These are phyloP conservation scores for Argya squamiceps DNA, from an alignment of 2,797 vertebrate genomes.

Conservation along the genomic window DNA sequence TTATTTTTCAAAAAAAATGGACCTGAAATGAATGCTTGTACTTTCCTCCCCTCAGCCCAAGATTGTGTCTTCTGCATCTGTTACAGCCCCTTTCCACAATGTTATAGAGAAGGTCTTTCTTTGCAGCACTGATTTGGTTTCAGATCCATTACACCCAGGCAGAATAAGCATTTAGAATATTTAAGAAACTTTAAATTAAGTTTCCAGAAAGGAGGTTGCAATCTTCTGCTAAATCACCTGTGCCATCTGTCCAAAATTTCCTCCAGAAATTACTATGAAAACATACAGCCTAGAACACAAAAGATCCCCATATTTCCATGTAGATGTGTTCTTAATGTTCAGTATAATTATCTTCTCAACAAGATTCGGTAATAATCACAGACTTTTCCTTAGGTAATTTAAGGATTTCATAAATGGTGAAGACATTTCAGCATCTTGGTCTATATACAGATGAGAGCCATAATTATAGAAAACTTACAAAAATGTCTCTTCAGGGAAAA, in stretches of 20 bases:
- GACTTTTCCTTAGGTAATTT: slow-evolving; percentile 24
- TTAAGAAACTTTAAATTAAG: slow-evolving; percentile 22
- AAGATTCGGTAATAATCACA: background rate
- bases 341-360: slow-evolving; percentile 46
- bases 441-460: background rate
- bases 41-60: background rate
- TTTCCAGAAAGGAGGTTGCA: background rate
- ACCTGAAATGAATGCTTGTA: background rate
- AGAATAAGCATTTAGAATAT: slow-evolving; percentile 27
- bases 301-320: slow-evolving; percentile 24
- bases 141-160: background rate
- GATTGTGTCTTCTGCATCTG: background rate
- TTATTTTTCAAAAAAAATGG: background rate
- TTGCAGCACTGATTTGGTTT: slow-evolving; percentile 24
- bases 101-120: background rate
- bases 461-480: background rate
- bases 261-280: slow-evolving; percentile 44
- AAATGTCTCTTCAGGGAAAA: slow-evolving; percentile 1
- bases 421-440: slow-evolving; percentile 10
- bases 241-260: slow-evolving; percentile 50
- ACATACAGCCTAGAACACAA: slow-evolving; percentile 35
- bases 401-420: slow-evolving; percentile 13
- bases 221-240: slow-evolving; percentile 49
- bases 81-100: background rate
- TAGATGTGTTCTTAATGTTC: slow-evolving; percentile 49